These are phyloP conservation scores for Agrotis segetum DNA, from an alignment of 2,888 invertebrate species.

Conservation along the genomic window DNA sequence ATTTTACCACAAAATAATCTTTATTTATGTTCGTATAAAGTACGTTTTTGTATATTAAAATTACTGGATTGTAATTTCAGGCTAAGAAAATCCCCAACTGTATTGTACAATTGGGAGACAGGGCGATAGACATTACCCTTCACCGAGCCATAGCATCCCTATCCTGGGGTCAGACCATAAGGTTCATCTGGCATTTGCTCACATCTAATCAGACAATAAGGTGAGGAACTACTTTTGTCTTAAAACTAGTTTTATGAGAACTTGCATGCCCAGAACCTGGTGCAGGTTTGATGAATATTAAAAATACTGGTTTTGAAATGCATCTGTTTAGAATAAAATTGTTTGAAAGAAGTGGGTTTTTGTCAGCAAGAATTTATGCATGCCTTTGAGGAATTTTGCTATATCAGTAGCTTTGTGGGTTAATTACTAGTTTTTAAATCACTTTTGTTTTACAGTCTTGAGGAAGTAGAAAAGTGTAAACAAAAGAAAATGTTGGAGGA, in stretches of 20 bases:
- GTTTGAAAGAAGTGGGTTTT: too few relatives aligned
- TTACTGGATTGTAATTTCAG: slow-evolving; percentile 81
- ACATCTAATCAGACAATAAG: slow-evolving; percentile 96
- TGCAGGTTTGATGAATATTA: too few relatives aligned
- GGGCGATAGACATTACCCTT: slow-evolving; percentile 98
- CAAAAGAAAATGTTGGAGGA: slow-evolving; percentile 97
- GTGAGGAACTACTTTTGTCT: slow-evolving; percentile 78
- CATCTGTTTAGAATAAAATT: too few relatives aligned
- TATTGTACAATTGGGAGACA: slow-evolving; percentile 97
- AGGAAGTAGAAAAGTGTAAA: slow-evolving; percentile 98
- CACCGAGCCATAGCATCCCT: slow-evolving; percentile 96
- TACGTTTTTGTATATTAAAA: background rate
- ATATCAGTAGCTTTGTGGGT: too few relatives aligned
- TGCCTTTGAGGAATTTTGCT: too few relatives aligned
- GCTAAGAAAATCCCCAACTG: slow-evolving; percentile 95
- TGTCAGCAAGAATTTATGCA: too few relatives aligned
- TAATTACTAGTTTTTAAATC: background rate
- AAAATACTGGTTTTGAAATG: too few relatives aligned
- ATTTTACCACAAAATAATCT: background rate
- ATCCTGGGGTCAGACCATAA: slow-evolving; percentile 97
- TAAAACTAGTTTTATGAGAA: background rate
- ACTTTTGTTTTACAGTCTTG: slow-evolving; percentile 91
- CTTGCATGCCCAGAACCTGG: background rate
- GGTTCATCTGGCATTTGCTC: slow-evolving; percentile 96
- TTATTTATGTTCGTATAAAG: background rate